A percentile compares a stretch with the other conserved stretches of the same genome.
Conservation (phyloP, 2,113 vertebrate species). For the Myiozetetes cayanensis region DNA sequence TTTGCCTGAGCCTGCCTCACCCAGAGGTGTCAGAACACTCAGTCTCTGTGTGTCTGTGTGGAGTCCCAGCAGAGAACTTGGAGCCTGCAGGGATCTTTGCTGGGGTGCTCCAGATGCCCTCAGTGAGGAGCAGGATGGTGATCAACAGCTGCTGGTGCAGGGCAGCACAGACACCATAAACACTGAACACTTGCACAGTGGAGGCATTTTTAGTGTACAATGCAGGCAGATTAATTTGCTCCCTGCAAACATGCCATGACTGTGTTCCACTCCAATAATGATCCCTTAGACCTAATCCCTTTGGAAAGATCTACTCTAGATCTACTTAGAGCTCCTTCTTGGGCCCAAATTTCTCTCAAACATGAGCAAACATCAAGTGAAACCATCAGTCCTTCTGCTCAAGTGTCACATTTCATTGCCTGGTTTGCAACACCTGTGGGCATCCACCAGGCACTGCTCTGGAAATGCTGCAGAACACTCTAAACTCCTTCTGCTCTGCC, state of each 20-base stretch:
- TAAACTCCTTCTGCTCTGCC: neutral
- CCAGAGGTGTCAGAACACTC: neutral
- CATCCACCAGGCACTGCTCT: neutral
- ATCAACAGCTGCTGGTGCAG: neutral
- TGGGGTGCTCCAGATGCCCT: neutral
- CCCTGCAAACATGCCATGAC: neutral
- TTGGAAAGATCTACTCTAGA: neutral
- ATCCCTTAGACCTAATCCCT: neutral
- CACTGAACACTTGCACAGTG: fast-evolving
- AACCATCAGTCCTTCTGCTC: neutral
- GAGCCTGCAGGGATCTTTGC: neutral
- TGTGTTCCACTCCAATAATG: neutral
- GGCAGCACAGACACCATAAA: neutral
- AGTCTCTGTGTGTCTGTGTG: fast-evolving
- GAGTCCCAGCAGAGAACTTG: neutral
- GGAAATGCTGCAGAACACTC: neutral
- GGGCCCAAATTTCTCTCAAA: neutral
- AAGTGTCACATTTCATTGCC: neutral
- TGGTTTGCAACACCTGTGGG: neutral
- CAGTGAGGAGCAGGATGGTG: fast-evolving
- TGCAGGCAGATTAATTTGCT: no score
- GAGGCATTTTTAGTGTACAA: no score
- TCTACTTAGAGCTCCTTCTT: neutral
- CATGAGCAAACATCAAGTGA: neutral
- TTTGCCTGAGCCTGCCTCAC: neutral